phyloP scores from a whole-genome alignment of 2,888 invertebrate genomes.

The Phragmatobia fuliginosa region DNA sequence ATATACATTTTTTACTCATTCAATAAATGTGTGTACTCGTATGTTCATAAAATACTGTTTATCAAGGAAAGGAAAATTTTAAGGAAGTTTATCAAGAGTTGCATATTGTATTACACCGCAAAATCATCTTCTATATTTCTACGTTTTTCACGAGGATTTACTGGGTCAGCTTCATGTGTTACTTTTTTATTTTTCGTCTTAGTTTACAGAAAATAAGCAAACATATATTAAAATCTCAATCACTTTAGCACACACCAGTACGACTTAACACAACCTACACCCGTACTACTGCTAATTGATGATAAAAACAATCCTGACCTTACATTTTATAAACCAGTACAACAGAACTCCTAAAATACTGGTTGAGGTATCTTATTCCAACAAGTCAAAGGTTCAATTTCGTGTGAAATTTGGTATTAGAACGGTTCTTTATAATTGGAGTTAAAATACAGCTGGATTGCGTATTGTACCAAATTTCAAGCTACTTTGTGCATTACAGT shows the following conservation, averaged over 20 bases:
- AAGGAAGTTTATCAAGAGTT: no score
- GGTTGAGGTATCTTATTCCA: conserved; percentile 29
- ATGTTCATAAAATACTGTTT: no score
- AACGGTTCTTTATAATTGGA: conserved; percentile 33
- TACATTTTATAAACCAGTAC: conserved; percentile 45
- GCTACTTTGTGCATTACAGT: conserved; percentile 63
- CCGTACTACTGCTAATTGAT: conserved; percentile 64
- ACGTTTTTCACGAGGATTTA: neutral
- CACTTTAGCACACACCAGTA: conserved; percentile 28
- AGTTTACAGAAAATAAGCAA: neutral
- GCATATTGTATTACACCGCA: no score
- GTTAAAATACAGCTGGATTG: conserved; percentile 63
- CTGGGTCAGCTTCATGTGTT: no score
- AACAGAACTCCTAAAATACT: neutral
- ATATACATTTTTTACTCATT: no score
- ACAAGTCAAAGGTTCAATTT: conserved; percentile 41
- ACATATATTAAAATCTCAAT: neutral
- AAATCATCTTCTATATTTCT: neutral
- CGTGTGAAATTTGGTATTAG: conserved; percentile 10
- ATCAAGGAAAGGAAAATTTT: no score
- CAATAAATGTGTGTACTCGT: no score
- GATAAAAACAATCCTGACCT: conserved; percentile 66
- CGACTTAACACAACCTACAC: conserved; percentile 59
- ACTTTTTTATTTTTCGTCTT: neutral
- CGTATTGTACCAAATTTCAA: conserved; percentile 63